Evolutionary conservation across 2,113 vertebrate species (phyloP), one percentile per base, ranked within the genome.

Genomic region (Lepus timidus): DNA sequence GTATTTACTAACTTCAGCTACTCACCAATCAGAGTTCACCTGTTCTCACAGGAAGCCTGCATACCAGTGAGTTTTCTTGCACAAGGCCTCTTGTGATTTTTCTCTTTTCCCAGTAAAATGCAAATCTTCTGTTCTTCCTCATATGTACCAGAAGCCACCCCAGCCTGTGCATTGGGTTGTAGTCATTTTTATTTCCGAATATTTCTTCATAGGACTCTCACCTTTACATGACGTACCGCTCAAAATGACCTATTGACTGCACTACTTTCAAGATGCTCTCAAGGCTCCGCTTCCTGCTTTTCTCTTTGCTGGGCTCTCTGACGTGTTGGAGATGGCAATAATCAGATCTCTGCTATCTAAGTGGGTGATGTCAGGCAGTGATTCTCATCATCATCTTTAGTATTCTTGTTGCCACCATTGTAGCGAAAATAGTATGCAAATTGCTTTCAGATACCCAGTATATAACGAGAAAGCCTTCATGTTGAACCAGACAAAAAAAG

Each of bases 381-480:
- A 85, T 85, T 79, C 29, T n/a, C 73, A 55, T 75, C 39, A 51
- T 67, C 44, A 11, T 73, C 39, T 61, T 81, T 67, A 84, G 65
- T 29, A 20, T 61, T 49, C 25, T 96, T 82, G 6, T 74, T 90
- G 49, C 16, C 4, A 3, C 85, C 65, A 55, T 39, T 88, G 39
- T 87, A 88, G 25, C 22, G 87, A 70, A 96, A 95, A 80, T 85
- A 87, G 83, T 80, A 58, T 19, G 19, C 14, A 58, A 5, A 70
- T 51, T 52, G 71, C 36, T 93, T 90, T 92, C 90, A 88, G 36
- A 93, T 96, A 94, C 36, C 92, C 93, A 74, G 93, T 93, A 78
- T 97, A 29, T 82, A 82, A 90, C 94, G 49, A 82, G 71, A 19
- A 14, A 88, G 51, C 55, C 67, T 96, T 88, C 31, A 7, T 44